Evolutionary conservation across 2,113 vertebrate species (phyloP).

Genomic region (Scomber colias): DNA sequence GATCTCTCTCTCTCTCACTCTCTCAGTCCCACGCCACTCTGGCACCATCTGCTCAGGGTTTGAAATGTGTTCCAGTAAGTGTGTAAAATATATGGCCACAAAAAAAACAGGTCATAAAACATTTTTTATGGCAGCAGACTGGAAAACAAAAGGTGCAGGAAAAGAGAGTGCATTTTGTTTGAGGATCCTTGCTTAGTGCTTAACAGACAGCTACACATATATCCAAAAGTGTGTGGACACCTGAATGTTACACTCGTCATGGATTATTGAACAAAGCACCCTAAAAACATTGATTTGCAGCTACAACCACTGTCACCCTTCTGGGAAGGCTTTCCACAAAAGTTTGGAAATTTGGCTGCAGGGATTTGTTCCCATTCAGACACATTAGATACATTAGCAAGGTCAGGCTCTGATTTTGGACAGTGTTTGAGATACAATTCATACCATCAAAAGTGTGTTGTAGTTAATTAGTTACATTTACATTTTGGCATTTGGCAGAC

Average conservation of each 20-base stretch:
- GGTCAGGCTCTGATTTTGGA: neutral
- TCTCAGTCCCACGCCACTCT: constrained; percentile 4
- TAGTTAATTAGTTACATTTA: too few relatives aligned
- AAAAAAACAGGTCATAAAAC: constrained; percentile 52
- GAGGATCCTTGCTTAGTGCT: neutral
- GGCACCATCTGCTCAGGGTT: constrained; percentile 77
- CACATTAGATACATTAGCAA: neutral
- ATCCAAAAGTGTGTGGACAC: constrained; percentile 2
- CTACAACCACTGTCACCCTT: neutral
- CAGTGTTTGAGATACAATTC: neutral
- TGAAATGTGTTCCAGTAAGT: constrained; percentile 59
- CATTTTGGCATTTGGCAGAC: too few relatives aligned
- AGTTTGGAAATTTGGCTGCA: neutral
- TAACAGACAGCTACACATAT: neutral
- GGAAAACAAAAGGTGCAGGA: constrained; percentile 1
- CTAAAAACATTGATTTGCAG: neutral
- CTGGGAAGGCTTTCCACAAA: neutral
- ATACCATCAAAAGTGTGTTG: neutral
- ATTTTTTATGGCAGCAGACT: constrained; percentile 32
- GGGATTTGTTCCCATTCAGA: neutral
- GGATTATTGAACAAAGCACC: neutral
- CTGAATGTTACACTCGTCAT: neutral
- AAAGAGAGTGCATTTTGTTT: constrained; percentile 13
- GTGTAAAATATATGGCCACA: constrained; percentile 62
- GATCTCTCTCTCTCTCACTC: constrained; percentile 20